Evolutionary conservation across 1,140 invertebrate species (phyloP), one percentile per base, ranked within the genome.

Genomic region (Neuroterus valhalla): DNA sequence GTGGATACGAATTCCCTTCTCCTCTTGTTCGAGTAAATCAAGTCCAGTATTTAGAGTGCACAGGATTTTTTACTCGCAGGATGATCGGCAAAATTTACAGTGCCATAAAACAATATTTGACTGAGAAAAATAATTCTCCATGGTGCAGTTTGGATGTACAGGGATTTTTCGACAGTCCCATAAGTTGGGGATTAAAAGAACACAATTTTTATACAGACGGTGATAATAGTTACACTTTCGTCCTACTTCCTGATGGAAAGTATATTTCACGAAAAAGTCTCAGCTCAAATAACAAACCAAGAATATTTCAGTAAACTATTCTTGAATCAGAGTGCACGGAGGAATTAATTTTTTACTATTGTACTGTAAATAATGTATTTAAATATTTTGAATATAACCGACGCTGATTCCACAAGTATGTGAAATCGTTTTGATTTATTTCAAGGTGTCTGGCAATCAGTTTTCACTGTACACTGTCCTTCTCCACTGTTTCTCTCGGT

Each of bases 71-170:
- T 78, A 89, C 91, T 12, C 75, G 76, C 19, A 80, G 81, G 52
- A 84, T 87, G 76, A 79, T 92, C 14, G 73, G 76, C 66, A 81
- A 84, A 72, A 82, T 92, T 8, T 88, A 89, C 19, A 67, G 89
- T 26, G 42, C 46, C 4, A 71, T 91, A 17, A 88, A 79, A 87
- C 78, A 85, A 50, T 87, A 80, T 77, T 71, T 84, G 44, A 42
- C 15, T 75, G 72, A 66, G 42, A 46, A 67, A 21, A 72, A 76
- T 67, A 45, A 83, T 10, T 76, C 85, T 50, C 82, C 87, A 11
- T 93, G 92, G 92, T 74, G 83, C 44, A 88, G 89, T 62, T 82
- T 92, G 17, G 89, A 92, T 72, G 87, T 92, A 6, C 90, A 92
- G 80, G 92, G 92, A 44, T 93, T 92, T 82, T 85, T 86, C 8